Evolutionary conservation across 2,888 invertebrate genomes (phyloP).

Genomic region (Phymatocera aterrima): DNA sequence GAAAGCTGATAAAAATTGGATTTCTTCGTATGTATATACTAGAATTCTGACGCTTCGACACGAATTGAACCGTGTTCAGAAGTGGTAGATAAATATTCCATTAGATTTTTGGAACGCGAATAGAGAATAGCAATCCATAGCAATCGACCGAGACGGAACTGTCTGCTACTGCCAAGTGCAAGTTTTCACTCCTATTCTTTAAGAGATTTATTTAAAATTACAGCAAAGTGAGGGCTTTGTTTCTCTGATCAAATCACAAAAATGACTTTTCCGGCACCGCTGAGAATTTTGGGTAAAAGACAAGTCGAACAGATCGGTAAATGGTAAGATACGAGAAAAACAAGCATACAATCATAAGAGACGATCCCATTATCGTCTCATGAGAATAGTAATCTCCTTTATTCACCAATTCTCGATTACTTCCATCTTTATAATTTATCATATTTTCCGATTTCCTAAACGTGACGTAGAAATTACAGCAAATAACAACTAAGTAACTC

Average conservation of each 20-base stretch:
- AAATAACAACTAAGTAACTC: neutral
- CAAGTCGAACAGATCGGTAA: slow-evolving; percentile 26
- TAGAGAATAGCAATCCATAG: neutral
- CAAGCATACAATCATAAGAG: neutral
- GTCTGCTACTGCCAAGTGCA: slow-evolving; percentile 13
- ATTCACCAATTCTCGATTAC: neutral
- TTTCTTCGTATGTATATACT: no score
- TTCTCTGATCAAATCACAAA: neutral
- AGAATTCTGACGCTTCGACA: no score
- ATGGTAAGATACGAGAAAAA: slow-evolving; percentile 20
- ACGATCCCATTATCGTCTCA: neutral
- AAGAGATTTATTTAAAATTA: neutral
- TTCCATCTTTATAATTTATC: neutral
- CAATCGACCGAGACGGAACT: neutral
- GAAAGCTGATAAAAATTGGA: no score
- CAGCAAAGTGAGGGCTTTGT: neutral
- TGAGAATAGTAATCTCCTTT: neutral
- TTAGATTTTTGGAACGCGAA: neutral
- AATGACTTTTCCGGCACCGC: slow-evolving; percentile 12
- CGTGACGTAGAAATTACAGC: neutral
- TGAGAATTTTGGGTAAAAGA: slow-evolving; percentile 20
- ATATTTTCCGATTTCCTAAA: neutral
- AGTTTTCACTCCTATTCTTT: neutral
- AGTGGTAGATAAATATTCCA: no score
- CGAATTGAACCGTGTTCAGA: no score